Percentiles rank a stretch among this genome's conserved stretches.
These are phyloP conservation scores for Prunella fulvescens DNA, from an alignment of 2,113 vertebrate species.

Conservation along the genomic window DNA sequence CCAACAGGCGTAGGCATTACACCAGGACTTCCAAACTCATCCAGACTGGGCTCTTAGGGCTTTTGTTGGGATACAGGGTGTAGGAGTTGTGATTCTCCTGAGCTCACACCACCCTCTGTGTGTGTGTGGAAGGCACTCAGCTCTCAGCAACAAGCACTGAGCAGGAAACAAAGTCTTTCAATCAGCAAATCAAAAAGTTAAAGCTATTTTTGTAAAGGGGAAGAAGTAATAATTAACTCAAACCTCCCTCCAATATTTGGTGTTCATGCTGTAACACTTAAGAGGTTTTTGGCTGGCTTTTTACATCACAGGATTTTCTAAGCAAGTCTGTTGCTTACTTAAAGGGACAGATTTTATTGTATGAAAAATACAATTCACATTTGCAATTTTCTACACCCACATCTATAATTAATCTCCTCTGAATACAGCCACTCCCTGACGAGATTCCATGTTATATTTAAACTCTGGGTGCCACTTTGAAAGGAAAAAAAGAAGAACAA, in stretches of 20 bases:
- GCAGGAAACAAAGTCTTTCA: neutral
- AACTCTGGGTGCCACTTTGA: slow-evolving; percentile 14
- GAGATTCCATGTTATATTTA: slow-evolving; percentile 52
- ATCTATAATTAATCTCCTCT: slow-evolving; percentile 55
- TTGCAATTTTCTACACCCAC: slow-evolving; percentile 49
- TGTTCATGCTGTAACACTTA: neutral
- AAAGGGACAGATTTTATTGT: slow-evolving; percentile 10
- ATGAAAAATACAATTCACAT: slow-evolving; percentile 11
- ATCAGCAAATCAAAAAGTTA: neutral
- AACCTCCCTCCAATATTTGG: neutral
- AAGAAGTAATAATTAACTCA: neutral
- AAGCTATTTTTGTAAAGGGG: neutral
- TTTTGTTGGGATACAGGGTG: neutral
- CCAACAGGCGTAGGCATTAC: fast-evolving
- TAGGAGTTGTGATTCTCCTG: neutral
- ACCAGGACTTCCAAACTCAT: neutral
- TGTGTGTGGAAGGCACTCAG: neutral
- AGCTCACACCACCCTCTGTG: neutral
- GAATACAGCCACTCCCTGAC: slow-evolving; percentile 34
- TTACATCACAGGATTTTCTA: neutral
- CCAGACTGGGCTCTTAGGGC: neutral
- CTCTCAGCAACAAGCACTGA: neutral
- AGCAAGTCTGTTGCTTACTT: slow-evolving; percentile 7
- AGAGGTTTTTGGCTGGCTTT: neutral
- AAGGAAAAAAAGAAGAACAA: slow-evolving; percentile 2